These are phyloP conservation scores for Drosophila sproati DNA, from an alignment of 1,140 invertebrate species.

Conservation along the genomic window DNA sequence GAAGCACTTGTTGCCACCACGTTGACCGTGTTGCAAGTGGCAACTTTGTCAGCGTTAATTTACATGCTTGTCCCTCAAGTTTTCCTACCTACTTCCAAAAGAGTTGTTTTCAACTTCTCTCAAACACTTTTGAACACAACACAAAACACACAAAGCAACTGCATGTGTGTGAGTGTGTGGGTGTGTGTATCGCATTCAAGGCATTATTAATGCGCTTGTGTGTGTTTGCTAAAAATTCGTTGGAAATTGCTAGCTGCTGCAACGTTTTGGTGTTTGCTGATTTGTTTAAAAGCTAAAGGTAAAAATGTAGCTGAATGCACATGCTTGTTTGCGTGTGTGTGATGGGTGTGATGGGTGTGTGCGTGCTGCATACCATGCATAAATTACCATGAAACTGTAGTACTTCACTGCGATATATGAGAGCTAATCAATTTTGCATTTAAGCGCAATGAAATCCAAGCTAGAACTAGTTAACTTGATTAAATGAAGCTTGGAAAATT, in stretches of 20 bases:
- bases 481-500: neutral
- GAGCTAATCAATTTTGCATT: conserved; percentile 6
- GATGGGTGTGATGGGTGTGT: neutral
- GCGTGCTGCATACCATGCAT: neutral
- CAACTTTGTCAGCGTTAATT: conserved; percentile 43
- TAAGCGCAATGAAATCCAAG: neutral
- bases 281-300: conserved; percentile 35
- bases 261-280: conserved; percentile 32
- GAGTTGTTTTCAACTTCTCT: conserved; percentile 10
- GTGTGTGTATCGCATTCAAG: neutral
- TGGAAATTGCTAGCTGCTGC: conserved; percentile 22
- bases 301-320: conserved; percentile 4
- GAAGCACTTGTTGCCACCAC: conserved; percentile 40
- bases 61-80: conserved; percentile 16
- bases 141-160: neutral
- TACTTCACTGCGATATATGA: neutral
- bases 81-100: conserved; percentile 5
- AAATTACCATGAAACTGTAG: conserved; percentile 7
- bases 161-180: neutral
- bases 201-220: neutral
- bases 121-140: conserved; percentile 10
- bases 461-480: too few species aligned
- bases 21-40: conserved; percentile 35
- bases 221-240: neutral
- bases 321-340: neutral